A percentile compares a stretch with the other conserved stretches of the same genome.
These are phyloP conservation scores for Eupithecia insigniata DNA, from an alignment of 2,888 invertebrate species.

Conservation along the genomic window DNA sequence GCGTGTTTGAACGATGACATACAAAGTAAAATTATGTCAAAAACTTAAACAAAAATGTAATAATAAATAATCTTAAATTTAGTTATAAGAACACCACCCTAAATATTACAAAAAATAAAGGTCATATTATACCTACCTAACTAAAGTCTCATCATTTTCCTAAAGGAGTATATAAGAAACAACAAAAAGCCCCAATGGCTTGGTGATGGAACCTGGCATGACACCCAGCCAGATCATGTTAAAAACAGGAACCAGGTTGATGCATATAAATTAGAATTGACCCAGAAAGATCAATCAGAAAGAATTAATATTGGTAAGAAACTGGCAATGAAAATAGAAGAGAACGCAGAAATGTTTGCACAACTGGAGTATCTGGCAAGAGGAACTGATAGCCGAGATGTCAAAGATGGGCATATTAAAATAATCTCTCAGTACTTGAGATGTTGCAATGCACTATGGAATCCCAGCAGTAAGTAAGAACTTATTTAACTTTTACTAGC, in stretches of 20 bases:
- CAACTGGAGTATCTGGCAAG: constrained; percentile 3
- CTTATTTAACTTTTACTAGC: background rate
- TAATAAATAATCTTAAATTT: background rate
- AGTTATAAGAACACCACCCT: background rate
- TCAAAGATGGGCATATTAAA: constrained; percentile 15
- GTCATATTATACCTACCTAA: background rate
- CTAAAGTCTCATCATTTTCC: background rate
- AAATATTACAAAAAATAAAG: background rate
- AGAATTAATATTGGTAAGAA: background rate
- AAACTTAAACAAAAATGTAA: background rate
- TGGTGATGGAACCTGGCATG: background rate
- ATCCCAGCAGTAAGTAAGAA: background rate
- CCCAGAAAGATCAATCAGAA: background rate
- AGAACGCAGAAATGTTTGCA: constrained; percentile 6
- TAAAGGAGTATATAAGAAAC: constrained; percentile 9
- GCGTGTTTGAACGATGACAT: background rate
- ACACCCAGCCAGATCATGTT: background rate
- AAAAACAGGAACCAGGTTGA: background rate
- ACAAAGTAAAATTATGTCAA: background rate
- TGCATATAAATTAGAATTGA: background rate
- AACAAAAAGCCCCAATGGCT: background rate
- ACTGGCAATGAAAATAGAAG: constrained; percentile 24
- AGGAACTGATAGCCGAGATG: constrained; percentile 6
- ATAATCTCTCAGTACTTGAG: constrained; percentile 9
- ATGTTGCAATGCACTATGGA: constrained; percentile 11